phyloP scores from a whole-genome alignment of 2,113 vertebrate species.

The Microtus ochrogaster region DNA sequence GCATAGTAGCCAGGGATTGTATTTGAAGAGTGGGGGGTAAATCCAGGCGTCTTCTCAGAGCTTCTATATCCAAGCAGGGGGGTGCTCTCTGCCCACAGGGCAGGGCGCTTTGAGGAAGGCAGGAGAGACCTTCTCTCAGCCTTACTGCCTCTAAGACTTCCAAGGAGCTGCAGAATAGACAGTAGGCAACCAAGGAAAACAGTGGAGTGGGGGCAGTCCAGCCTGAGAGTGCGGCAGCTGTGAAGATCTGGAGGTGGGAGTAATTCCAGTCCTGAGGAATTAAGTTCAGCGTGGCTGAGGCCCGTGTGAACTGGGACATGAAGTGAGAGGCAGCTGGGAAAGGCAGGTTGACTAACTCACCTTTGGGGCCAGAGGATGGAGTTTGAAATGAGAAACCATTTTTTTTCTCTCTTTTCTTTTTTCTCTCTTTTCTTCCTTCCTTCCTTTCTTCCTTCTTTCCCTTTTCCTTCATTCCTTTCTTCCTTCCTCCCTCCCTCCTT shows the following conservation, averaged over 20 bases:
- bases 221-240: rapidly evolving
- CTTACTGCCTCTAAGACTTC: neutral
- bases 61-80: neutral
- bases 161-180: neutral
- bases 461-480: neutral
- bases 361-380: neutral
- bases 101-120: neutral
- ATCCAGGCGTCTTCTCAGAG: neutral
- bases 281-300: neutral
- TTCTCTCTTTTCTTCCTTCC: neutral
- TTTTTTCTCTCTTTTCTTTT: neutral
- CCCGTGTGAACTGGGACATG: neutral
- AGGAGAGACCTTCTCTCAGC: neutral
- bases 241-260: neutral
- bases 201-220: neutral
- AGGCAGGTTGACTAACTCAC: neutral
- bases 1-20: neutral
- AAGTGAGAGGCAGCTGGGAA: neutral
- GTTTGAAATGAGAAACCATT: neutral
- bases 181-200: neutral
- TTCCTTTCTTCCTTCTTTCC: neutral
- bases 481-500: neutral
- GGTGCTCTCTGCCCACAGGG: neutral
- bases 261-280: neutral
- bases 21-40: constrained; percentile 18